phyloP scores from a whole-genome alignment of 53 echinoderm and acorn worm genomes.

The Luidia sarsii region DNA sequence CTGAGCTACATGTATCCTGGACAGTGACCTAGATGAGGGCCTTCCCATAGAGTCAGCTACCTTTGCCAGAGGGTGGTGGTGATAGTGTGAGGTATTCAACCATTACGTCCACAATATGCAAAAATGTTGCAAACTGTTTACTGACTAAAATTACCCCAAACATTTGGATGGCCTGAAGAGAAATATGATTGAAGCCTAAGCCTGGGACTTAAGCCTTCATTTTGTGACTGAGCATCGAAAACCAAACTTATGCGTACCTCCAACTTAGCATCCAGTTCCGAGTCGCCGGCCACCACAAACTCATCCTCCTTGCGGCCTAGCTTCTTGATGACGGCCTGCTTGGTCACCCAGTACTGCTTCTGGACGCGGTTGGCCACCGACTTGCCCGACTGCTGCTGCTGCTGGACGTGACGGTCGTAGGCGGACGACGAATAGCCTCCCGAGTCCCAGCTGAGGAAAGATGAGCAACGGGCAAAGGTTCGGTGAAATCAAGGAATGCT shows the following conservation, averaged over 20 bases:
- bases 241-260: constrained; percentile 71
- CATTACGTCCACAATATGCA: too few relatives aligned
- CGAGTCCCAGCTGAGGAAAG: constrained; percentile 74
- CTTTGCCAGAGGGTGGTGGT: too few relatives aligned
- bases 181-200: too few relatives aligned
- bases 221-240: too few relatives aligned
- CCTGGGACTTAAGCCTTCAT: too few relatives aligned
- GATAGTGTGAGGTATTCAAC: too few relatives aligned
- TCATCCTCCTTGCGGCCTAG: constrained; percentile 97
- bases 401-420: constrained; percentile 93
- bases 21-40: too few relatives aligned
- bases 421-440: constrained; percentile 88
- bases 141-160: too few relatives aligned
- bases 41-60: too few relatives aligned
- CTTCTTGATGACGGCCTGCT: constrained; percentile 98
- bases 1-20: too few relatives aligned
- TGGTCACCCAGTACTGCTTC: constrained; percentile 99
- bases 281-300: constrained; percentile 96
- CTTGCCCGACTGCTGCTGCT: constrained; percentile 77
- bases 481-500: background rate
- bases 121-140: too few relatives aligned
- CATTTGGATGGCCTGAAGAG: too few relatives aligned
- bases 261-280: constrained; percentile 93
- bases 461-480: background rate
- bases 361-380: constrained; percentile 96